Evolutionary conservation across 2,113 vertebrate genomes (phyloP).

Genomic region (Cyprinodon brontotheroides): DNA sequence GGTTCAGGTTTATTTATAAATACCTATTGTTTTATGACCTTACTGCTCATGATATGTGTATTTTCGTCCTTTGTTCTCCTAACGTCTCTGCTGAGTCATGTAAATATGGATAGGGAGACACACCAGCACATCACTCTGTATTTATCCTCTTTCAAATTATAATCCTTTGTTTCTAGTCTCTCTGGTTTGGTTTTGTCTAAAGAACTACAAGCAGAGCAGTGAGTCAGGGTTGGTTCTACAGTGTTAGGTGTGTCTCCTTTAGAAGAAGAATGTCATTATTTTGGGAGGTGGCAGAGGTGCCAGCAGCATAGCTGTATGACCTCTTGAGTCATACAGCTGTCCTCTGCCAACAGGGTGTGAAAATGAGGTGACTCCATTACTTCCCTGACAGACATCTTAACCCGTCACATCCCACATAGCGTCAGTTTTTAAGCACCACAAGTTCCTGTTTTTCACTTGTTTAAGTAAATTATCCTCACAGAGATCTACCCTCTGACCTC

Average conservation of each 20-base stretch:
- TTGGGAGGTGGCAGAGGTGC: constrained; percentile 31
- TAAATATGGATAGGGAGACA: constrained; percentile 6
- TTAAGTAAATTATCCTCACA: constrained; percentile 21
- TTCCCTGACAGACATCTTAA: constrained; percentile 27
- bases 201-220: constrained; percentile 21
- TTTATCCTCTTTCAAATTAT: constrained; percentile 29
- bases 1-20: not conserved
- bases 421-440: constrained; percentile 13
- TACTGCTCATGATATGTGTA: not conserved
- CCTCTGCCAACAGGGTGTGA: constrained; percentile 48
- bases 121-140: constrained; percentile 4
- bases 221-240: constrained; percentile 27
- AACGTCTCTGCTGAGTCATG: not conserved
- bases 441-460: constrained; percentile 24
- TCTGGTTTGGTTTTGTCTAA: constrained; percentile 49
- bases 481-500: constrained; percentile 13
- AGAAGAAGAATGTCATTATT: constrained; percentile 33
- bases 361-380: constrained; percentile 38
- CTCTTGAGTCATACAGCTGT: constrained; percentile 49
- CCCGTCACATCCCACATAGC: constrained; percentile 30
- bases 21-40: not conserved
- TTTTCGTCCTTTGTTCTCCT: not conserved
- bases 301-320: constrained; percentile 43
- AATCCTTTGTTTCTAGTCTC: constrained; percentile 33
- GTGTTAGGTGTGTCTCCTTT: constrained; percentile 38